Evolutionary conservation across 35 echinoderm and acorn worm genomes (phyloP), one percentile per base, ranked within the genome.

Genomic region (Heliocidaris erythrogramma): DNA sequence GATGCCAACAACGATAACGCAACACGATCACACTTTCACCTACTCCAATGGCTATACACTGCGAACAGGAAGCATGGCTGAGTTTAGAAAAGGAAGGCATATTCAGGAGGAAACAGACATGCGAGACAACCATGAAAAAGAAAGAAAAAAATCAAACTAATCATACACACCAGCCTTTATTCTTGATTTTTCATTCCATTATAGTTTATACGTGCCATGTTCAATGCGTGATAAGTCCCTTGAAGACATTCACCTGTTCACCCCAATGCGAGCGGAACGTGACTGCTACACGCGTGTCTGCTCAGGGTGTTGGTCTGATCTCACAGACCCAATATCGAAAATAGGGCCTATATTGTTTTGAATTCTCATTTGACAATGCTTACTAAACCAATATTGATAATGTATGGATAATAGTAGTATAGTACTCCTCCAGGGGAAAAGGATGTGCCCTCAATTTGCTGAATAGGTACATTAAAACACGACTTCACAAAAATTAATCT

Each of bases 201-300:
- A n/a, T n/a, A n/a, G n/a, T n/a, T n/a, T n/a, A 56, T 56, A 56
- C 52, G 52, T 56, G 52, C 52, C 7, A 8, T 78, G 65, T 78
- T 78, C 18, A 78, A 78, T 78, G 65, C 7, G 21, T 7, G 65
- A 78, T 78, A 4, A n/a, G 65, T 78, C 65, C 65, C 65, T 78
- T 78, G 0, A 78, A 78, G 65, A 78, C 24, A 7, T 78, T 78
- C 65, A 78, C 65, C 65, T 78, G 65, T 78, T 78, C 18, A 78
- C 65, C 65, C 27, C 65, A 21, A 21, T 18, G n/a, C 65, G 65
- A 78, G 65, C 7, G 65, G 27, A 78, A 78, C 65, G 65, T 78
- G 65, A 78, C 65, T 78, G 65, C 65, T 78, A n/a, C 65, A 78
- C 65, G 65, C 65, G 65, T 78, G 65, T 78, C 65, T 27, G 65